Conservation (phyloP, 2,113 vertebrate genomes). For the Ahaetulla prasina region DNA sequence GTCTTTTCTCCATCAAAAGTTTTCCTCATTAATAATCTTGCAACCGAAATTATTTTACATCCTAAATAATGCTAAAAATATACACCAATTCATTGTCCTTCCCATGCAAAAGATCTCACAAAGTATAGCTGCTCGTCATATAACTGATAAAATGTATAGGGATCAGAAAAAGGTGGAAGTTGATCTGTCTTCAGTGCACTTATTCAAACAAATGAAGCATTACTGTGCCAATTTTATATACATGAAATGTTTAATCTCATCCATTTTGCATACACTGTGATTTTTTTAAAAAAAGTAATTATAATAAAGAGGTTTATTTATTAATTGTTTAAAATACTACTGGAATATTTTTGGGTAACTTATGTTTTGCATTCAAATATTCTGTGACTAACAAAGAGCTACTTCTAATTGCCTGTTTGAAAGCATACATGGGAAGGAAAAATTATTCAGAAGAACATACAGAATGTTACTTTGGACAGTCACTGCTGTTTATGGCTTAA, state of each 20-base stretch:
- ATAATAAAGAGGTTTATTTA: constrained; percentile 43
- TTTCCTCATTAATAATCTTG: constrained; percentile 18
- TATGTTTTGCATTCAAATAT: constrained; percentile 37
- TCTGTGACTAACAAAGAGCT: constrained; percentile 6
- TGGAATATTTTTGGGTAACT: constrained; percentile 42
- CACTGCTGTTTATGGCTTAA: background rate
- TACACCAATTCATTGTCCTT: constrained; percentile 32
- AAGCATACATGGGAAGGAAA: background rate
- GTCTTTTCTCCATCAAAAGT: constrained; percentile 12
- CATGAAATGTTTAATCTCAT: constrained; percentile 58
- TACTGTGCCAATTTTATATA: constrained; percentile 53
- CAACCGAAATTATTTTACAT: constrained; percentile 27
- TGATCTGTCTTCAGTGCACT: constrained; percentile 73
- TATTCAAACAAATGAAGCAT: constrained; percentile 40
- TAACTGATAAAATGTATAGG: background rate
- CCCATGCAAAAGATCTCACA: constrained; percentile 51
- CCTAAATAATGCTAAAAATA: constrained; percentile 23
- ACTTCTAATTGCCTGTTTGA: background rate
- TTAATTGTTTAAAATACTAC: constrained; percentile 50
- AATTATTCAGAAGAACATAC: background rate
- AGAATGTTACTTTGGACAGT: background rate
- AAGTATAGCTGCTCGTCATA: constrained; percentile 52
- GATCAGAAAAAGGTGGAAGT: constrained; percentile 47
- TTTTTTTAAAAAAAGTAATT: constrained; percentile 35
- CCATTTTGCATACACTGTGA: constrained; percentile 47